phyloP scores from a whole-genome alignment of 1,140 invertebrate genomes.

The Agraylea sexmaculata region DNA sequence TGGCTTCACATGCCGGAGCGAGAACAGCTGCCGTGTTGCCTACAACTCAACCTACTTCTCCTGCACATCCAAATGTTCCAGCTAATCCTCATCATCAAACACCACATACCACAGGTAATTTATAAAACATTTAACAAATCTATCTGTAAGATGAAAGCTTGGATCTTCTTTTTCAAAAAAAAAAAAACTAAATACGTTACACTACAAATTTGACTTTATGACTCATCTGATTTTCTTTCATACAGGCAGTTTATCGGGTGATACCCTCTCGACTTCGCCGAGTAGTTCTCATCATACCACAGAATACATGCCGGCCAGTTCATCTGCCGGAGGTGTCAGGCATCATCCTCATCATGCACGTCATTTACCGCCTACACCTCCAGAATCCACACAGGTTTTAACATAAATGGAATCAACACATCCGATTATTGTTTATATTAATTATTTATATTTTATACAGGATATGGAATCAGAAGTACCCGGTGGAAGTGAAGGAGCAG shows the following conservation, averaged over 20 bases:
- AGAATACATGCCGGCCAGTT: conserved; percentile 59
- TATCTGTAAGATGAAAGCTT: too few species aligned
- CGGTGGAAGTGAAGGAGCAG: conserved; percentile 29
- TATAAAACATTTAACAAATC: too few species aligned
- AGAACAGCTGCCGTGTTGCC: conserved; percentile 71
- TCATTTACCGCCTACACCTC: conserved; percentile 27
- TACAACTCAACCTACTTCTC: conserved; percentile 30
- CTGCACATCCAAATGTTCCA: neutral
- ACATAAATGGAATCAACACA: neutral
- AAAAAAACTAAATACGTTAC: too few species aligned
- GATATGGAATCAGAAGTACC: conserved; percentile 41
- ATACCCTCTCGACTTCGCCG: conserved; percentile 43
- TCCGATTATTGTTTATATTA: neutral
- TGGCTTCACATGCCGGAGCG: conserved; percentile 62
- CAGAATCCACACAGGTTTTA: conserved; percentile 32
- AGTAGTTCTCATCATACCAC: conserved; percentile 47
- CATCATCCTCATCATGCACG: conserved; percentile 35
- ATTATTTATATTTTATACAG: conserved; percentile 22
- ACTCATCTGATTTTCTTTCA: neutral
- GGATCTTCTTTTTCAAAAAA: too few species aligned
- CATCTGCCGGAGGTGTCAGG: conserved; percentile 42
- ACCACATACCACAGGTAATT: conserved; percentile 40
- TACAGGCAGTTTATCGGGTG: conserved; percentile 41
- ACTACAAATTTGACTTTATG: neutral
- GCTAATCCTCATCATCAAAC: conserved; percentile 27